Evolutionary conservation across 2,888 invertebrate genomes (phyloP), one percentile per base, ranked within the genome.

Genomic region (Andrena fulva): DNA sequence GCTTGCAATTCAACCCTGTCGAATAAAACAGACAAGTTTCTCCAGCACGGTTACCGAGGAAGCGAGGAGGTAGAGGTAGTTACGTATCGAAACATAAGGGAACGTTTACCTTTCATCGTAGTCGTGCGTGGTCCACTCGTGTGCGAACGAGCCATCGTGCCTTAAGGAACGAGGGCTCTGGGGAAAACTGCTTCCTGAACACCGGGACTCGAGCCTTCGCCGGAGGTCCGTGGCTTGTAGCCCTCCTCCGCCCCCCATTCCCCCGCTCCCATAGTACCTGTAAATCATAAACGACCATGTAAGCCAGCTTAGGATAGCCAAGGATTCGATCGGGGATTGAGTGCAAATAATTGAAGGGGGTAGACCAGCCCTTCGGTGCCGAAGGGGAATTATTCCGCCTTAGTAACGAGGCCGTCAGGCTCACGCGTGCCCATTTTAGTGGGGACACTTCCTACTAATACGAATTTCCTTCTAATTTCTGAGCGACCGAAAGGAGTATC

Each of bases 171-270:
- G 83, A 84, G 78, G 71, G 74, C 63, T 85, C 86, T 89, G 84
- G 89, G 89, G 84, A 82, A 79, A 77, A 84, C 85, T 80, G 83
- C 88, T 87, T 84, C 86, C 90, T 82, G 89, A 87, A 86, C 89
- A 90, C 86, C 89, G 90, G 89, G 90, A 90, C 91, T 90, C 91
- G 89, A 90, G 89, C 91, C 92, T 91, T 91, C 93, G 92, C 91
- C 92, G 93, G 93, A 93, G 92, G 91, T 93, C 92, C 92, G 93
- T 93, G 93, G 94, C 94, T 90, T 91, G 93, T 91, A 92, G 93
- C 94, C 94, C 93, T 93, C 93, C 93, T 92, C 93, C 93, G 92
- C 91, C 93, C 93, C 92, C 94, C 94, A 94, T 94, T 88, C 93
- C 94, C 92, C 93, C 91, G 92, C 92, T 94, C 93, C 94, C 94